Conservation (phyloP, 2,797 vertebrate genomes). For the Podarcis siculus region DNA sequence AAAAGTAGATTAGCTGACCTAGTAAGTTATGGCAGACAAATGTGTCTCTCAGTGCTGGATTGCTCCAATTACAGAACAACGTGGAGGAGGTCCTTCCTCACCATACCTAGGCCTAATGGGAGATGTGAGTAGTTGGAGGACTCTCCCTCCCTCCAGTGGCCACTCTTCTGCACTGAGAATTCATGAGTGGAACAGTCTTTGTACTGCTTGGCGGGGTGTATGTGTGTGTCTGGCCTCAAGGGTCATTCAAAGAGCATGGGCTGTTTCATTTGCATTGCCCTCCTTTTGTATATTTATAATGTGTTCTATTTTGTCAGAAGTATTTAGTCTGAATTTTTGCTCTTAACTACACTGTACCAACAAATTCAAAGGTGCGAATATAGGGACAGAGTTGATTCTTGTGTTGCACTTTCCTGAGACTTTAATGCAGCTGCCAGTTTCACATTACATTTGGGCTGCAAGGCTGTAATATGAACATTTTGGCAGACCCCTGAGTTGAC, state of each 20-base stretch:
- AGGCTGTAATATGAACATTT: accelerated
- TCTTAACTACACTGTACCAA: accelerated
- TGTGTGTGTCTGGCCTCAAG: background rate
- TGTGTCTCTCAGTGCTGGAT: background rate
- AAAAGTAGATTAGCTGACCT: background rate
- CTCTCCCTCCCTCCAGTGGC: background rate
- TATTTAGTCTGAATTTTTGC: background rate
- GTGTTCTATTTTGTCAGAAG: accelerated
- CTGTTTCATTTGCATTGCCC: accelerated
- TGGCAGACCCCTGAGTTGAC: accelerated
- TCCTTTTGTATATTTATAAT: accelerated
- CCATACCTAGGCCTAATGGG: background rate
- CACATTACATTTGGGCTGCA: background rate
- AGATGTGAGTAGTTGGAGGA: accelerated
- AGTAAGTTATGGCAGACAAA: background rate
- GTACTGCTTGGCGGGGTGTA: accelerated
- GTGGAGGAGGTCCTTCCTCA: background rate
- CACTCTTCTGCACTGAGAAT: background rate
- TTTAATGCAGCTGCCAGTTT: background rate
- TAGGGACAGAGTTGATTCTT: accelerated
- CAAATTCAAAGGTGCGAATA: accelerated
- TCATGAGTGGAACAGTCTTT: accelerated
- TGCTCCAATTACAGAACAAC: too few relatives aligned
- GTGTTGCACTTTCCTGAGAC: accelerated
- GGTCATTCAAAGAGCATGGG: accelerated